Percentiles rank a stretch among this genome's conserved stretches.
Conservation (phyloP, 2,113 vertebrate species). For the Chaetodon auriga region DNA sequence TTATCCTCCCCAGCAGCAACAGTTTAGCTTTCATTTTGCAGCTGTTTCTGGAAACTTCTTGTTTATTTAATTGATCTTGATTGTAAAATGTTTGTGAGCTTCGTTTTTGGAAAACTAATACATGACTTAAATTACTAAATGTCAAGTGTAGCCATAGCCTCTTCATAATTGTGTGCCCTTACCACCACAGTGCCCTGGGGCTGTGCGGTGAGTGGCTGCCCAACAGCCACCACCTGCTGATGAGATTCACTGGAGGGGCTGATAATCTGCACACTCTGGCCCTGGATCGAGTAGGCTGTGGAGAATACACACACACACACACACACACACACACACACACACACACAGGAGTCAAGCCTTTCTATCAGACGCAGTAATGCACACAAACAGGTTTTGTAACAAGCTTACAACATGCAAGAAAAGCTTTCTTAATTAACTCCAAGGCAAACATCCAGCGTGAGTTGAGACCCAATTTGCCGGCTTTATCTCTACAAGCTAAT, state of each 20-base stretch:
- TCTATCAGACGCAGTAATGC: slow-evolving; percentile 13
- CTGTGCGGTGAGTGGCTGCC: slow-evolving; percentile 94
- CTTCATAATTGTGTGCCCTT: slow-evolving; percentile 62
- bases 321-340: slow-evolving; percentile 39
- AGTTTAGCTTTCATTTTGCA: not conserved
- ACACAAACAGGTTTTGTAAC: slow-evolving; percentile 49
- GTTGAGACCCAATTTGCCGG: slow-evolving; percentile 62
- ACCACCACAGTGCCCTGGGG: slow-evolving; percentile 99
- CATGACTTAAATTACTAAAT: slow-evolving; percentile 8
- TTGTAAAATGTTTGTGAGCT: not conserved
- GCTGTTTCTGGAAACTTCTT: not conserved
- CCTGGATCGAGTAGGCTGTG: slow-evolving; percentile 97
- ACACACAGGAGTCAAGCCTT: slow-evolving; percentile 18
- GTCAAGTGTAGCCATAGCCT: not conserved
- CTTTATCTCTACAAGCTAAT: slow-evolving; percentile 65
- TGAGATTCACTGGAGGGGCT: slow-evolving; percentile 99
- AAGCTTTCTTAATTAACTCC: slow-evolving; percentile 70
- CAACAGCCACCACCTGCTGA: slow-evolving; percentile 98
- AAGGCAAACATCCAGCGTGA: slow-evolving; percentile 56
- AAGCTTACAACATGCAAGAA: slow-evolving; percentile 61
- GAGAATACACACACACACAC: slow-evolving; percentile 17
- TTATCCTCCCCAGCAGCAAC: not conserved
- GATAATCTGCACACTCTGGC: slow-evolving; percentile 97
- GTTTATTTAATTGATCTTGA: slow-evolving; percentile 5
- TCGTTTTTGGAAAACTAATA: not conserved